Percentiles rank a stretch among this genome's conserved stretches.
Evolutionary conservation across 2,888 invertebrate genomes (phyloP).

Genomic region (Orthosia gracilis): DNA sequence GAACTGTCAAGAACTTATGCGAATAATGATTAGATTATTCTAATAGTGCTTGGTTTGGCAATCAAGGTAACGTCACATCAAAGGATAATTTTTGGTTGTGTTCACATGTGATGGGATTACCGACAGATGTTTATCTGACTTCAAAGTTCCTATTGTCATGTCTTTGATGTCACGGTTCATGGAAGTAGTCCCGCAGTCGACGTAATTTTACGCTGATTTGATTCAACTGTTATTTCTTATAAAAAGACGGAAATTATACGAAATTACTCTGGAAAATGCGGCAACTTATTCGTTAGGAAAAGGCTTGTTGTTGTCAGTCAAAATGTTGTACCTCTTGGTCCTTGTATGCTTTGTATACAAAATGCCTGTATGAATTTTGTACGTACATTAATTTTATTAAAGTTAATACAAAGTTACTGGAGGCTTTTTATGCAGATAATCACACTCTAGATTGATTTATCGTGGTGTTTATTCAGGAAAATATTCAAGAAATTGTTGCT

Average conservation of each 20-base stretch:
- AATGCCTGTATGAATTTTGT: neutral
- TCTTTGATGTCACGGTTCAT: conserved; percentile 28
- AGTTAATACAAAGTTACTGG: neutral
- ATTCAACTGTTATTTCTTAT: conserved; percentile 9
- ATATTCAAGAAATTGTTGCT: no score
- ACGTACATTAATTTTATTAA: conserved; percentile 14
- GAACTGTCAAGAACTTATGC: conserved; percentile 25
- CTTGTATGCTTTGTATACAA: neutral
- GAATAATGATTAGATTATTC: conserved; percentile 21
- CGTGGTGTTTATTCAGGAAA: neutral
- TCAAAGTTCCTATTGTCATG: conserved; percentile 23
- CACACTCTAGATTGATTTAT: neutral
- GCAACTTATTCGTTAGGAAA: neutral
- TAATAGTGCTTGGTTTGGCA: conserved; percentile 29
- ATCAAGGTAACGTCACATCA: conserved; percentile 30
- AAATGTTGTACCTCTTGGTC: neutral
- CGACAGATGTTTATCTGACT: conserved; percentile 14
- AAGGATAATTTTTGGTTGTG: conserved; percentile 26
- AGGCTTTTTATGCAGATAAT: neutral
- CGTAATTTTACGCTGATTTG: conserved; percentile 30
- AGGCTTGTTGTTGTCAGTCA: neutral
- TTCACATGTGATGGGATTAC: conserved; percentile 12
- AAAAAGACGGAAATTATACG: neutral
- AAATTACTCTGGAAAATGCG: neutral
- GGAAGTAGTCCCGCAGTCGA: neutral